phyloP scores from a whole-genome alignment of 2,797 vertebrate genomes.

The Phataginus tricuspis region DNA sequence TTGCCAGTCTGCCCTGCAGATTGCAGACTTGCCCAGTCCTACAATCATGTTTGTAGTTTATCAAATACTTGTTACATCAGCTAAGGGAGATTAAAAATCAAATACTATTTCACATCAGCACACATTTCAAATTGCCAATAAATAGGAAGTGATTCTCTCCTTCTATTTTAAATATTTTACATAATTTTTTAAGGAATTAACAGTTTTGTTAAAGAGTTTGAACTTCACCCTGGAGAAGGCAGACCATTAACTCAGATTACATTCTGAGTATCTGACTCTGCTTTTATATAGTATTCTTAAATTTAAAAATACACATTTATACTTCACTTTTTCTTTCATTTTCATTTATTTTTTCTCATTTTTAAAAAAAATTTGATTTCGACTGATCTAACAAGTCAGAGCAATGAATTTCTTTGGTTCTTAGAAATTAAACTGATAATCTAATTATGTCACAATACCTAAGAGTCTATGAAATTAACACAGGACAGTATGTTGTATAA shows the following conservation, averaged over 20 bases:
- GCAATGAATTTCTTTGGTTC: not conserved
- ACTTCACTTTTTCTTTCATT: constrained; percentile 13
- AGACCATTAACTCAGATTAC: not conserved
- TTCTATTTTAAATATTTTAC: not conserved
- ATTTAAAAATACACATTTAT: not conserved
- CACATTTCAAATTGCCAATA: not conserved
- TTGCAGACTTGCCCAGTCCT: no score
- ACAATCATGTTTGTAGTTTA: not conserved
- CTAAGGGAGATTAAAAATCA: not conserved
- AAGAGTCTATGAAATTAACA: not conserved
- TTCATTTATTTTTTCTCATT: not conserved
- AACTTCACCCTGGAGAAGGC: not conserved
- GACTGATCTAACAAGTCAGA: not conserved
- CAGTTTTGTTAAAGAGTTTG: not conserved
- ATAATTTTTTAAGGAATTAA: not conserved
- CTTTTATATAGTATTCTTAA: not conserved
- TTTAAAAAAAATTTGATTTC: not conserved
- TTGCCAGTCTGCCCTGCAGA: no score
- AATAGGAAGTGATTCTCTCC: not conserved
- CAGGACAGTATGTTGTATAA: not conserved
- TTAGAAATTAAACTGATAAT: constrained; percentile 18
- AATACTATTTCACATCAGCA: not conserved
- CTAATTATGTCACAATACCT: not conserved
- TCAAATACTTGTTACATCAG: not conserved
- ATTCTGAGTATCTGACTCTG: not conserved